These are phyloP conservation scores for Ellobium chinense DNA, from an alignment of 2,888 invertebrate genomes.

Conservation along the genomic window DNA sequence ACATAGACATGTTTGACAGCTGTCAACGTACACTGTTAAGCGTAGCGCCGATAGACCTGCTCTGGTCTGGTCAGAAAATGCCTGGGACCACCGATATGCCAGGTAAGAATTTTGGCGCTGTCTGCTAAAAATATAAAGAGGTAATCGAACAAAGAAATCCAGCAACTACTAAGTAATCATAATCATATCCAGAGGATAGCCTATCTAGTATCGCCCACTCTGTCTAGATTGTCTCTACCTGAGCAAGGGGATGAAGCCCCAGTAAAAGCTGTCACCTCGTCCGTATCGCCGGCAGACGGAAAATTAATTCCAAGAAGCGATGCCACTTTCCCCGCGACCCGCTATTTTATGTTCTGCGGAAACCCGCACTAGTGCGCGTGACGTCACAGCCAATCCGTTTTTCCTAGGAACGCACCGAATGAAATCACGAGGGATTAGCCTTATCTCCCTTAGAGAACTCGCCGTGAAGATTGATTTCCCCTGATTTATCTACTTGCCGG, in stretches of 20 bases:
- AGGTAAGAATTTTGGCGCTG: too few relatives aligned
- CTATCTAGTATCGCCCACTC: too few relatives aligned
- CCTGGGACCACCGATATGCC: too few relatives aligned
- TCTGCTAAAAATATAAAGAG: too few relatives aligned
- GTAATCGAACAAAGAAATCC: too few relatives aligned
- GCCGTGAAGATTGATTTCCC: conserved; percentile 38
- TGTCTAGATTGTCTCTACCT: conserved; percentile 3
- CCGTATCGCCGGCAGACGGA: conserved; percentile 33
- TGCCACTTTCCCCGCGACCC: background rate
- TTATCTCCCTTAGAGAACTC: conserved; percentile 36
- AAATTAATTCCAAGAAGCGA: conserved; percentile 22
- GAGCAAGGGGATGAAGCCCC: conserved; percentile 17
- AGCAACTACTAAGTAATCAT: too few relatives aligned
- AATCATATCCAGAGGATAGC: too few relatives aligned
- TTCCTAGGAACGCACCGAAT: conserved; percentile 6
- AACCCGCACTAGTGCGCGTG: conserved; percentile 28
- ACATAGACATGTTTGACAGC: too few relatives aligned
- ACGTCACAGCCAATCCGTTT: conserved; percentile 44
- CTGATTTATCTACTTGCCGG: conserved; percentile 41
- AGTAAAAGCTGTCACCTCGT: background rate
- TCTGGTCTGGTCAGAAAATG: too few relatives aligned
- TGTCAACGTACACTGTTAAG: too few relatives aligned
- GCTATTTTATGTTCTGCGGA: conserved; percentile 33
- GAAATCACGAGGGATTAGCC: conserved; percentile 43
- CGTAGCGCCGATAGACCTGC: too few relatives aligned